phyloP scores from a whole-genome alignment of 2,113 vertebrate species.

The Grus americana region DNA sequence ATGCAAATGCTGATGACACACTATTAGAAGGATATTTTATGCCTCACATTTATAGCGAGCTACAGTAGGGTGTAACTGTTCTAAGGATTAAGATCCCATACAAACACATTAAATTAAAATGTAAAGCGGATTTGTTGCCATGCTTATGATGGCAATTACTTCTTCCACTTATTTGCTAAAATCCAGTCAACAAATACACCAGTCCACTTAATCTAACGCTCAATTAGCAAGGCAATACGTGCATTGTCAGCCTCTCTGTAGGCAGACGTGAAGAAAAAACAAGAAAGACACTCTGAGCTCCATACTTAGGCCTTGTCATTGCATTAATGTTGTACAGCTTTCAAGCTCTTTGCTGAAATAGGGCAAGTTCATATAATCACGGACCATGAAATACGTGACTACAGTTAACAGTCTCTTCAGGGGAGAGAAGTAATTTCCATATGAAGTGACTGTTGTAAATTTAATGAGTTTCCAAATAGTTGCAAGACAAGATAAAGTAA shows the following conservation, averaged over 20 bases:
- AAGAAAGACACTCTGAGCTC: neutral
- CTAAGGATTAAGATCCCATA: constrained; percentile 55
- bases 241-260: neutral
- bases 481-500: constrained; percentile 41
- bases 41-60: neutral
- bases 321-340: neutral
- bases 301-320: neutral
- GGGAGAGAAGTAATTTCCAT: constrained; percentile 40
- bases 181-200: constrained; percentile 45
- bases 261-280: neutral
- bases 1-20: neutral
- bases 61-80: constrained; percentile 17
- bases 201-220: constrained; percentile 45
- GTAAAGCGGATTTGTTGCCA: constrained; percentile 26
- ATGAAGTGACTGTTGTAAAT: constrained; percentile 51
- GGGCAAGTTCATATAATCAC: constrained; percentile 10
- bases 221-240: constrained; percentile 19
- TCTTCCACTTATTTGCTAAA: constrained; percentile 53
- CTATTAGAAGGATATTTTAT: constrained; percentile 34
- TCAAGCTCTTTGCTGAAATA: constrained; percentile 4
- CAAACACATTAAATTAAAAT: constrained; percentile 65
- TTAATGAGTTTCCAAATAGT: constrained; percentile 64
- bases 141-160: constrained; percentile 53
- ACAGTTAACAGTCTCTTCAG: constrained; percentile 33
- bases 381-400: constrained; percentile 15